Percentiles rank a stretch among this genome's conserved stretches.
Conservation (phyloP, 2,797 vertebrate genomes). For the Strix occidentalis region DNA sequence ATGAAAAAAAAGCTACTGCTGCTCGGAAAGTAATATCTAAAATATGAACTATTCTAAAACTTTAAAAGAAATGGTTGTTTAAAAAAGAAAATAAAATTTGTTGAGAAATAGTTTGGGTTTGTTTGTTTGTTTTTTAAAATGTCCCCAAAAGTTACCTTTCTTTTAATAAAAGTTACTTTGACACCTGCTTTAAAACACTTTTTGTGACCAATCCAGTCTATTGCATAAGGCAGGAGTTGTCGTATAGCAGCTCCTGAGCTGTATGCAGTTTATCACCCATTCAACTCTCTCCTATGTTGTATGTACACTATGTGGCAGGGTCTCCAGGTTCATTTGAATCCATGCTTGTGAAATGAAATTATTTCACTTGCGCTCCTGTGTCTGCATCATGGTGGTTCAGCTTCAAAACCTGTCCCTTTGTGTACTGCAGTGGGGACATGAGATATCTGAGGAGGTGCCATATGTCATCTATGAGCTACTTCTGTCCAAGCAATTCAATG, state of each 20-base stretch:
- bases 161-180: background rate
- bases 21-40: background rate
- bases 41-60: background rate
- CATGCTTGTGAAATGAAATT: background rate
- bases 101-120: background rate
- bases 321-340: background rate
- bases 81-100: background rate
- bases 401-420: background rate
- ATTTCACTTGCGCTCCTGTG: background rate
- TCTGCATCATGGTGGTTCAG: background rate
- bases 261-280: fast-evolving
- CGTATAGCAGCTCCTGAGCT: background rate
- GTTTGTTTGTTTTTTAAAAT: background rate
- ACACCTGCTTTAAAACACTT: background rate
- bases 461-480: background rate
- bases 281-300: background rate
- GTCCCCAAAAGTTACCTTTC: background rate
- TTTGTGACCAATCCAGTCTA: background rate
- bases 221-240: background rate
- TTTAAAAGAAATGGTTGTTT: background rate
- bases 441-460: background rate
- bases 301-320: background rate
- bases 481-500: background rate
- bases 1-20: background rate
- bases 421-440: background rate